phyloP scores from a whole-genome alignment of 2,888 invertebrate species.

The Shargacucullia verbasci region DNA sequence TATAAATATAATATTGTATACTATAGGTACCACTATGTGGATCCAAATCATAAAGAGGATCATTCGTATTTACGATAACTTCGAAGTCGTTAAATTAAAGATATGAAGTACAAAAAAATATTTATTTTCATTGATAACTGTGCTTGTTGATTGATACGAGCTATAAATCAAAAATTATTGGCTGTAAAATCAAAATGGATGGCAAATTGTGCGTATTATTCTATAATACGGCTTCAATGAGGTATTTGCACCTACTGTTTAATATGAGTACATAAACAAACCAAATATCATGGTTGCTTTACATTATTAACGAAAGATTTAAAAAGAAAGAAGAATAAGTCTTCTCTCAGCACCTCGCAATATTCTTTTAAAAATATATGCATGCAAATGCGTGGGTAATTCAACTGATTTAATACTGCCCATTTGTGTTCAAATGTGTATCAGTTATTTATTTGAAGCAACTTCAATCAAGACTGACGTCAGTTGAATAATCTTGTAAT shows the following conservation, averaged over 20 bases:
- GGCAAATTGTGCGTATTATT: constrained; percentile 58
- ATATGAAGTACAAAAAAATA: constrained; percentile 61
- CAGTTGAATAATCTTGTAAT: constrained; percentile 26
- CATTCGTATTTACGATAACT: constrained; percentile 58
- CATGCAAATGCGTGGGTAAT: constrained; percentile 21
- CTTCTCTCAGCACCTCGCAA: constrained; percentile 11
- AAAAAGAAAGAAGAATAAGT: too few species aligned
- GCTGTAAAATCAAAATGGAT: constrained; percentile 57
- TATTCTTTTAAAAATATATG: constrained; percentile 6
- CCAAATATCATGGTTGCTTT: too few species aligned
- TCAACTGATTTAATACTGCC: constrained; percentile 16
- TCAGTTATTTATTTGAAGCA: constrained; percentile 19
- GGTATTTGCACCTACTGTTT: too few species aligned
- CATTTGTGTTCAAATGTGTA: constrained; percentile 17
- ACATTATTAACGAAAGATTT: too few species aligned
- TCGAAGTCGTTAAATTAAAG: constrained; percentile 58
- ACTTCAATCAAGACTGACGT: constrained; percentile 29
- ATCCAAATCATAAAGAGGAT: constrained; percentile 24
- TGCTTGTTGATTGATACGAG: constrained; percentile 58
- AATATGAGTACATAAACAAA: too few species aligned
- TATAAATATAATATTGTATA: too few species aligned
- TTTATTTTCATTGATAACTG: constrained; percentile 62
- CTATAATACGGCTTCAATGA: constrained; percentile 23
- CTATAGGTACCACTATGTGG: too few species aligned
- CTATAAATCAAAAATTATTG: constrained; percentile 62